Conservation (phyloP, 2,797 vertebrate species). For the Triplophysa bombifrons region DNA sequence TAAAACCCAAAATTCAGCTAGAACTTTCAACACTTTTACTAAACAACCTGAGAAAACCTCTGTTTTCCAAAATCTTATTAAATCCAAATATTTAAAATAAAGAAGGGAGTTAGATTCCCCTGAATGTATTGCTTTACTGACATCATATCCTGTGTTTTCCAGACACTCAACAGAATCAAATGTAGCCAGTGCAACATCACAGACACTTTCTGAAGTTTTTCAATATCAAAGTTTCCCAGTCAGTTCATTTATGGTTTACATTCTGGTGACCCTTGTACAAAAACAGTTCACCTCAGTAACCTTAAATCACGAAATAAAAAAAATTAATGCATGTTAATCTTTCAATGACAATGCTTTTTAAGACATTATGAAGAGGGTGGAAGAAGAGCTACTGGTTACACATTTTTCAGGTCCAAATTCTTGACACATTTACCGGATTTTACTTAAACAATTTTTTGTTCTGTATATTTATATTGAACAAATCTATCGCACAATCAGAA, state of each 20-base stretch:
- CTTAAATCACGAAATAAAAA: not conserved
- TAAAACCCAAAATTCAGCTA: not conserved
- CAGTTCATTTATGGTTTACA: not conserved
- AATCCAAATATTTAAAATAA: not conserved
- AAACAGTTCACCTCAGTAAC: not conserved
- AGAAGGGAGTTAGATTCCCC: not conserved
- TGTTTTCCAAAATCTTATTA: not conserved
- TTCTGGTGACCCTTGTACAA: not conserved
- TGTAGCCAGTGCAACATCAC: not conserved
- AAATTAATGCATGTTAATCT: not conserved
- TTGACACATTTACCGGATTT: not conserved
- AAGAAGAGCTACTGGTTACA: not conserved
- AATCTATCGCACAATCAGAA: not conserved
- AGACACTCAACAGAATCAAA: not conserved
- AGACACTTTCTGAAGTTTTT: not conserved
- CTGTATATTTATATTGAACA: not conserved
- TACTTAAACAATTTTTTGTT: not conserved
- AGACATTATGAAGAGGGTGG: not conserved
- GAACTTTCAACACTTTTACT: not conserved
- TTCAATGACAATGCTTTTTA: not conserved
- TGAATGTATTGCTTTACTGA: slow-evolving; percentile 32
- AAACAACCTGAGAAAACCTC: slow-evolving; percentile 23
- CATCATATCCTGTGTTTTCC: not conserved
- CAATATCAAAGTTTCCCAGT: not conserved
- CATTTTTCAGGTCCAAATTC: slow-evolving; percentile 1